Base-by-base conservation (phyloP, 2,888 invertebrate species). In the Ormyrus pomaceus region DNA sequence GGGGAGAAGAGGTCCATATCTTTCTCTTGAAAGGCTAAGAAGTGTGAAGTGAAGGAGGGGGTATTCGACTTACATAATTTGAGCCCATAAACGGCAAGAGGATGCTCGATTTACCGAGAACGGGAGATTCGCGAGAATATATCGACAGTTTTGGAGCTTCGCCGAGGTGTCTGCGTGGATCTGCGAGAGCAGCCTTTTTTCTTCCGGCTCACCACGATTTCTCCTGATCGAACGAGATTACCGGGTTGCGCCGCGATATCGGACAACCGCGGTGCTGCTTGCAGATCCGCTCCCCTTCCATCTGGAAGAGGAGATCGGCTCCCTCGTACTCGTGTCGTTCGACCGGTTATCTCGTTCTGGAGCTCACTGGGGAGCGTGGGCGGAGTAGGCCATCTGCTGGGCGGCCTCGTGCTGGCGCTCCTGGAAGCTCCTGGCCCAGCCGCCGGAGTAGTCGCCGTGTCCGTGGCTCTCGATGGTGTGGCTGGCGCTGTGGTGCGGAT, bases 361-460 rank as follows among this genome's bases (percentile, higher is more conserved):
- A 51, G 11, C 74, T 81, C 79, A 82, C 73, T 76, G 80, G n/a
- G 80, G 72, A 4, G 83, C 84, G 82, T 95, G 94, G 55, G 92
- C 94, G 66, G 92, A 92, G 88, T 94, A 95, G 5, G 94, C 95
- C 87, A 95, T 86, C 64, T 93, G 92, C 79, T 94, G 94, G 3
- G 93, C 92, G 53, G 86, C 78, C 53, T 91, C 88, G 8, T 84
- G 87, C 50, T 92, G 92, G 82, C 91, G 91, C 71, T 91, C 91
- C 9, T 91, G 91, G 85, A 92, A 89, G 65, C 91, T 93, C 80
- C 93, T 91, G 56, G 94, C 93, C 94, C 94, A 94, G 59, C 94
- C 94, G n/a, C 92, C 92, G 85, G 93, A 92, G 72, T 91, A 91
- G 82, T 93, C 93, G 75, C 88, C 84, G 62, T 88, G 88, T 11